Base-by-base conservation (phyloP, 2,888 invertebrate species). In the Enchytraeus crypticus region DNA sequence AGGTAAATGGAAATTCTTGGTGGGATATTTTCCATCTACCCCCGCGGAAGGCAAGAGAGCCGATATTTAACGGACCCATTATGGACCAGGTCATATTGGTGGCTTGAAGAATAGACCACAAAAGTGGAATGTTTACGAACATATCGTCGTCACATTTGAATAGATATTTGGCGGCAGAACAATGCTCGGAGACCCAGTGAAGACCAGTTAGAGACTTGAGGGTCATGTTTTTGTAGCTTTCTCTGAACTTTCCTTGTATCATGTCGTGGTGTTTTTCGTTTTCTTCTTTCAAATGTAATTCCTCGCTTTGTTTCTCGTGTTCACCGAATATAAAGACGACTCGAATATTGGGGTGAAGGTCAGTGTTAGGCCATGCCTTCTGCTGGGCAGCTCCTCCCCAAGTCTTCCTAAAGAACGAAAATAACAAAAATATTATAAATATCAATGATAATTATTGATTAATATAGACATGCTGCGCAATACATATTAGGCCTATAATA, bases 371-470 rank as follows among this genome's bases (percentile, higher is more conserved):
- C 68, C 68, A 68, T 1, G 23, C 21, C 23, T 33, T 56, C 18
- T 38, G 45, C 4, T 38, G 27, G 18, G 51, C 51, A 11, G 64
- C 61, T 5, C 62, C 60, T 1, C 71, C 74, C 74, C 74, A 74
- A 1, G 74, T 74, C 5, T 70, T 66, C 5, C 74, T n/a, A n/a
- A n/a, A n/a, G n/a, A n/a, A n/a, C n/a, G n/a, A n/a, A n/a, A n/a
- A n/a, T n/a, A n/a, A n/a, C n/a, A n/a, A n/a, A n/a, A n/a, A n/a
- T n/a, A n/a, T n/a, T n/a, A n/a, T n/a, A n/a, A n/a, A n/a, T n/a
- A n/a, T n/a, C n/a, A n/a, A n/a, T n/a, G n/a, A n/a, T n/a, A n/a
- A n/a, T n/a, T n/a, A n/a, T n/a, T n/a, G n/a, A n/a, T n/a, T n/a
- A n/a, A n/a, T n/a, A n/a, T n/a, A n/a, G n/a, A n/a, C n/a, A n/a